Evolutionary conservation across 2,797 vertebrate species (phyloP).

Genomic region (Cossypha polioptera): DNA sequence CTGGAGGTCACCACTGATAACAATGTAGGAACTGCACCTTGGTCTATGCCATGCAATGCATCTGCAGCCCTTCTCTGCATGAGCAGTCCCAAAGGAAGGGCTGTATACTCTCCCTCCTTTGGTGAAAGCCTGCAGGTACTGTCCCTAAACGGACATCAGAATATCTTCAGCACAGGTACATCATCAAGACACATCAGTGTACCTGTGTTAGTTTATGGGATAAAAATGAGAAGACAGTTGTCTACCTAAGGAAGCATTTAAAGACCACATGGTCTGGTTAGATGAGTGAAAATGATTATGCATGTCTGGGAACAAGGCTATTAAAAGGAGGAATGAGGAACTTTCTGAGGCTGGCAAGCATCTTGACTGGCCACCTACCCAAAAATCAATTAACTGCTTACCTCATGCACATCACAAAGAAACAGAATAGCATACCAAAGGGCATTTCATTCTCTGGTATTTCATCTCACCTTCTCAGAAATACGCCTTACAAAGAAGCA

Average conservation of each 20-base stretch:
- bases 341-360: neutral
- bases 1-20: neutral
- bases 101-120: neutral
- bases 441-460: neutral
- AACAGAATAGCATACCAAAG: neutral
- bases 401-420: neutral
- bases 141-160: neutral
- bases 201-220: neutral
- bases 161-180: neutral
- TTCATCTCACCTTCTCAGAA: neutral
- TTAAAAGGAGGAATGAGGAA: constrained; percentile 2
- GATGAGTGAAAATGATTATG: neutral
- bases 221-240: neutral
- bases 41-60: neutral
- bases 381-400: neutral
- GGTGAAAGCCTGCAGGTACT: neutral
- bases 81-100: neutral
- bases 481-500: neutral
- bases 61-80: neutral
- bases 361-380: neutral
- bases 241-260: neutral
- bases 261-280: neutral
- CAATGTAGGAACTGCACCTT: neutral
- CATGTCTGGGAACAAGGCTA: neutral
- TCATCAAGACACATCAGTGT: neutral